Base-by-base conservation (phyloP, 2,888 invertebrate genomes). In the Spilarctia lutea region DNA sequence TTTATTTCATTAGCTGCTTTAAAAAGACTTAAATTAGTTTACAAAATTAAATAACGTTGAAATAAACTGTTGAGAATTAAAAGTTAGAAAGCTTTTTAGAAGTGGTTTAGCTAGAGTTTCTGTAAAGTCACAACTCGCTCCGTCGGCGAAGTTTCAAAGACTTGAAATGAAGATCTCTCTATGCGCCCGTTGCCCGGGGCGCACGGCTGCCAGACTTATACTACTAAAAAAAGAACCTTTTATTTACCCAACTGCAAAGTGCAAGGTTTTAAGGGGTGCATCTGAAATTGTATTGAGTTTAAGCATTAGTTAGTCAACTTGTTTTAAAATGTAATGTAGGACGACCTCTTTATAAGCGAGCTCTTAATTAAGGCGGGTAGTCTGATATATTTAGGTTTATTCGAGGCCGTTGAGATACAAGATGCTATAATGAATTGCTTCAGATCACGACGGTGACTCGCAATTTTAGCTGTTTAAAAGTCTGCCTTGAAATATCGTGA, bases 131-230 rank as follows among this genome's bases (percentile, higher is more conserved):
- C 79, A 83, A 86, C 85, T 85, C 79, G 83, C 79, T 84, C 76
- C 76, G 81, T 81, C 73, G 72, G 72, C 77, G 65, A 87, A 89
- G 85, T 89, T 89, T 87, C 83, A 85, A 86, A 89, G 85, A 82
- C 81, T 85, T 83, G 76, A 83, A 87, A 86, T 86, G 85, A 80
- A 84, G 85, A 85, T 82, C 81, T 82, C 82, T 84, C 76, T 76
- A 63, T 42, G 30, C 79, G 75, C 83, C 35, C 82, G 81, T 79
- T 82, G 85, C 83, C 76, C 71, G 75, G 75, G 81, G 84, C 48
- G 4, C 85, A 76, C 75, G 80, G 81, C 79, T 80, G 80, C 75
- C 75, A 80, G 81, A 82, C 80, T 76, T 76, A 75, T 71, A 72
- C 73, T 75, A 72, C 79, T 77, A 80, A 80, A 78, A 80, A 78